These are phyloP conservation scores for Criorhina ranunculi DNA, from an alignment of 2,888 invertebrate species.

Conservation along the genomic window DNA sequence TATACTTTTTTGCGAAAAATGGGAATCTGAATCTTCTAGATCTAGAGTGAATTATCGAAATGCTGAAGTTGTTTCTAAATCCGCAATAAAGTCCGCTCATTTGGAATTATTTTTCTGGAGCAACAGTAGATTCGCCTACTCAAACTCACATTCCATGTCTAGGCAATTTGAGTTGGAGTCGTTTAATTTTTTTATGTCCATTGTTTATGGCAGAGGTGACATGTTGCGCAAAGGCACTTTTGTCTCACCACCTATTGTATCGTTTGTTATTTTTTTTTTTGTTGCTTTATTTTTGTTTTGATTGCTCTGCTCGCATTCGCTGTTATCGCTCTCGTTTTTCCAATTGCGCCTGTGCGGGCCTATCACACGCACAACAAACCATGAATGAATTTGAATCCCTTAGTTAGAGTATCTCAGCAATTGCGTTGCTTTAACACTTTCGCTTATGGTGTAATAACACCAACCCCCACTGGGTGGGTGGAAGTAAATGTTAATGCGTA, in stretches of 20 bases:
- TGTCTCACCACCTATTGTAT: constrained; percentile 22
- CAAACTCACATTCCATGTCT: neutral
- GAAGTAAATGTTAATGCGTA: constrained; percentile 66
- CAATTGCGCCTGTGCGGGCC: constrained; percentile 60
- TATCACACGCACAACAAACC: constrained; percentile 45
- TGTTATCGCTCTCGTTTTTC: constrained; percentile 37
- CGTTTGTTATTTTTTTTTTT: constrained; percentile 29
- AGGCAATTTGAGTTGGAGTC: constrained; percentile 7
- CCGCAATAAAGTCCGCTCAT: too few species aligned
- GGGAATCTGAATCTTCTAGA: neutral
- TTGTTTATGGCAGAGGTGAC: constrained; percentile 64
- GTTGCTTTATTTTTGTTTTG: constrained; percentile 71
- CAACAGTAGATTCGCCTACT: neutral
- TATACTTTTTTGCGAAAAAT: constrained; percentile 27
- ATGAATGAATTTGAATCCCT: constrained; percentile 68
- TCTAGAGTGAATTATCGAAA: neutral
- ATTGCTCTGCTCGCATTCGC: constrained; percentile 54
- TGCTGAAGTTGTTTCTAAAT: neutral
- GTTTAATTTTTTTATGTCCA: constrained; percentile 16
- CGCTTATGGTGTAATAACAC: constrained; percentile 56
- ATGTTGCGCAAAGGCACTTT: constrained; percentile 71
- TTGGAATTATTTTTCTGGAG: neutral
- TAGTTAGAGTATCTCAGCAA: constrained; percentile 14
- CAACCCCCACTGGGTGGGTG: constrained; percentile 22
- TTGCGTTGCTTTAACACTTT: constrained; percentile 70